phyloP scores from a whole-genome alignment of 2,113 vertebrate genomes.

The Cygnus atratus region DNA sequence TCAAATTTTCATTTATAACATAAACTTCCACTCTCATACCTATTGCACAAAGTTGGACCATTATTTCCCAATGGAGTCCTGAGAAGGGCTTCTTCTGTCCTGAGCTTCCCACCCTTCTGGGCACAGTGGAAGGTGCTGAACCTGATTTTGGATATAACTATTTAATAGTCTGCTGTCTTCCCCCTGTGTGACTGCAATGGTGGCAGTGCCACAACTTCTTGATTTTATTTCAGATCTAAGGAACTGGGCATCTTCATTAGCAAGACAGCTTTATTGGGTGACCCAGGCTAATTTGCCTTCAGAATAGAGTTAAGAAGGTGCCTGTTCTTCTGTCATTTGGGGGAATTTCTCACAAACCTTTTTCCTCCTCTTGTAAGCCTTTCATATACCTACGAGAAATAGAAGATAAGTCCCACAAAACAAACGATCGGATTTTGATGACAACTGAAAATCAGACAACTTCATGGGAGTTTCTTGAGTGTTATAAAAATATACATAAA shows the following conservation, averaged over 20 bases:
- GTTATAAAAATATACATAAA: neutral
- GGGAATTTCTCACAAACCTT: neutral
- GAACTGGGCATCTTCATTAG: neutral
- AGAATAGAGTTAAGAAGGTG: neutral
- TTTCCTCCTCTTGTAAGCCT: neutral
- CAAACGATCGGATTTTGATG: neutral
- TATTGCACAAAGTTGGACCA: neutral
- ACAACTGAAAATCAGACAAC: neutral
- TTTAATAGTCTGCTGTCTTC: neutral
- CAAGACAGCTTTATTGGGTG: neutral
- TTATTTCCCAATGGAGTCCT: neutral
- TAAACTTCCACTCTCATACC: neutral
- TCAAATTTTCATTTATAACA: neutral
- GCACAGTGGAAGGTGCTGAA: neutral
- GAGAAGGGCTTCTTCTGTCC: neutral
- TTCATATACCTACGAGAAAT: neutral
- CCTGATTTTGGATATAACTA: neutral
- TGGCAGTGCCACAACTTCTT: neutral
- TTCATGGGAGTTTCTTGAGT: neutral
- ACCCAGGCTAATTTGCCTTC: neutral
- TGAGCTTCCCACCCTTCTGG: neutral
- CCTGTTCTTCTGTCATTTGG: neutral
- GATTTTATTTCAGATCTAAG: neutral
- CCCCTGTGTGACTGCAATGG: neutral
- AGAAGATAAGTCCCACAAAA: neutral